These are phyloP conservation scores for Ahaetulla prasina DNA, from an alignment of 2,113 vertebrate species.

Conservation along the genomic window DNA sequence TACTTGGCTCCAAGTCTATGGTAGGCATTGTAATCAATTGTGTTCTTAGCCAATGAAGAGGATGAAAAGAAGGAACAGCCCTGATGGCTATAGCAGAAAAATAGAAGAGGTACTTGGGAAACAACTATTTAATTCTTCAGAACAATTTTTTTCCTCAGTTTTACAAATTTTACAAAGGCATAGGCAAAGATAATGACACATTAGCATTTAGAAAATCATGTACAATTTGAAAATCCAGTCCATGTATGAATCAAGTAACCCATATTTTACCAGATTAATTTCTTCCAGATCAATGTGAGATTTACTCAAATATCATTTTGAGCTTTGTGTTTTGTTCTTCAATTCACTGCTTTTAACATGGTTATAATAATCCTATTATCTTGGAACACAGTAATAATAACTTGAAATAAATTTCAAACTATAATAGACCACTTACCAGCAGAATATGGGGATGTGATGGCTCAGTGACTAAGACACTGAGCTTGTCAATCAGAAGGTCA, in stretches of 20 bases:
- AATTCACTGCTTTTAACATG: too few relatives aligned
- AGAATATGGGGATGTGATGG: too few relatives aligned
- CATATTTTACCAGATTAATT: neutral
- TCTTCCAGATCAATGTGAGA: neutral
- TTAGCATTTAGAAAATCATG: neutral
- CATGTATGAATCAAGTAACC: neutral
- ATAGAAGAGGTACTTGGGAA: neutral
- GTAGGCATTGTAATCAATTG: neutral
- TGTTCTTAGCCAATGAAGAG: neutral
- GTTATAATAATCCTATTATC: too few relatives aligned
- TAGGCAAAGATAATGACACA: neutral
- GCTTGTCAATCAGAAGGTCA: too few relatives aligned
- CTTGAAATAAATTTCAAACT: too few relatives aligned
- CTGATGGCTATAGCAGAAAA: neutral
- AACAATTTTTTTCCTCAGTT: neutral
- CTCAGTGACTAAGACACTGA: too few relatives aligned
- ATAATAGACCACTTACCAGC: too few relatives aligned
- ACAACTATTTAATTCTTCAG: neutral
- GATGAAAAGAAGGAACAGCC: neutral
- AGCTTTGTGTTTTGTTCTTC: constrained; percentile 15
- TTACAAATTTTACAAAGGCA: neutral
- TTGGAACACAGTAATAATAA: too few relatives aligned
- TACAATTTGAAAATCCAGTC: neutral
- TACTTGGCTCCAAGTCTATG: neutral
- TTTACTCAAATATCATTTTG: constrained; percentile 20